Evolutionary conservation across 2,797 vertebrate species (phyloP), one percentile per base, ranked within the genome.

Genomic region (Bradypodion pumilum): DNA sequence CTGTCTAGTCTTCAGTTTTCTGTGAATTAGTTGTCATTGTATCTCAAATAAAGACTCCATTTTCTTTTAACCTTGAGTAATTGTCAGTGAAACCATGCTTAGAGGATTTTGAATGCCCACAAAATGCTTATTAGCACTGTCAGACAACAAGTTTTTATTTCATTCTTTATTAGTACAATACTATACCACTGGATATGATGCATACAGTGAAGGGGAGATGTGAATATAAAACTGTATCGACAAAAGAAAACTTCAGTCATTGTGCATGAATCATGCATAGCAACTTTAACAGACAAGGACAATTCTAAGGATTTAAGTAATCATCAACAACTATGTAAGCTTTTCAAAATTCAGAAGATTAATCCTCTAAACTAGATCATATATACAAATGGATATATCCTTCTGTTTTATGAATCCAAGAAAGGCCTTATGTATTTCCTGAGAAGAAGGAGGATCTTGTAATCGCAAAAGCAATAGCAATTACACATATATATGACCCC

Each of bases 151-250:
- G 1, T 44, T 49, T 27, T 72, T 16, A 15, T 13, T 8, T 7
- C 25, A 1, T 7, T 23, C 32, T 74, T 74, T 44, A 72, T 25
- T n/a, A 75, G 35, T 42, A 37, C 78, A 78, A 72, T 1, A 13
- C 27, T 49, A 44, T 35, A 62, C 1, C 88, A 65, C 59, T 90
- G 74, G 78, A 72, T 88, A 19, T 80, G 7, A 63, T 85, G 16
- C 52, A 56, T 56, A 19, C 3, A 56, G 74, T 65, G 85, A 68
- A 63, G 72, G 91, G 88, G 65, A 89, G 56, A 85, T 88, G 40
- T 92, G 91, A 60, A 82, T 94, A 89, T 49, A 93, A 93, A 93
- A 90, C 83, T 92, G 82, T 87, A 59, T 70, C 87, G 74, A 91
- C 91, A 93, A 95, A 90, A 93, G 77, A 52, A 78, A 56, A 56